Evolutionary conservation across 2,888 invertebrate species (phyloP).

Genomic region (Tinea trinotella): DNA sequence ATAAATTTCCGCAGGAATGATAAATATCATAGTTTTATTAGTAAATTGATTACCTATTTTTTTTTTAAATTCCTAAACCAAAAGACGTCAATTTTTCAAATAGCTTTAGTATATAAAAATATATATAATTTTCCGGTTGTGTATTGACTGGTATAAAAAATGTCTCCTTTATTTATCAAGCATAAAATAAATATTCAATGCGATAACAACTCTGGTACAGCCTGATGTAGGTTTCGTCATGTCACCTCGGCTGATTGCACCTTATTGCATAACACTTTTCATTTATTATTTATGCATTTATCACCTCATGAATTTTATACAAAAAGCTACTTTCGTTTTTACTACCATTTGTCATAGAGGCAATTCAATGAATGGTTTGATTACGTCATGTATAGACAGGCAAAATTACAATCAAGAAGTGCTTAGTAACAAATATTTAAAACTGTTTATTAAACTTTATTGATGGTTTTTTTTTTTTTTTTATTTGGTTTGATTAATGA

Average conservation of each 20-base stretch:
- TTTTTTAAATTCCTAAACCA: no score
- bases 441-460: background rate
- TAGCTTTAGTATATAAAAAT: no score
- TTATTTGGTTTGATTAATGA: background rate
- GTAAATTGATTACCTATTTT: no score
- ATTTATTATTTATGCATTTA: slow-evolving; percentile 9
- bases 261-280: background rate
- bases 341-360: background rate
- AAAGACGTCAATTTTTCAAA: no score
- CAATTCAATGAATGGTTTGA: background rate
- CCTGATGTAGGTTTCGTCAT: background rate
- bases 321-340: background rate
- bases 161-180: background rate
- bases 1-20: no score
- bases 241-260: slow-evolving; percentile 5
- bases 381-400: background rate
- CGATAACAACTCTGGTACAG: slow-evolving; percentile 1
- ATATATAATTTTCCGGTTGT: no score
- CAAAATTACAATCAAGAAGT: background rate
- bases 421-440: background rate
- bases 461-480: no score
- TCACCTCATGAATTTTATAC: background rate
- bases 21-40: no score
- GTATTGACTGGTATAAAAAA: no score
- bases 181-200: background rate